Percentiles rank a stretch among this genome's conserved stretches.
Conservation (phyloP, 2,113 vertebrate species). For the Sceloporus undulatus region DNA sequence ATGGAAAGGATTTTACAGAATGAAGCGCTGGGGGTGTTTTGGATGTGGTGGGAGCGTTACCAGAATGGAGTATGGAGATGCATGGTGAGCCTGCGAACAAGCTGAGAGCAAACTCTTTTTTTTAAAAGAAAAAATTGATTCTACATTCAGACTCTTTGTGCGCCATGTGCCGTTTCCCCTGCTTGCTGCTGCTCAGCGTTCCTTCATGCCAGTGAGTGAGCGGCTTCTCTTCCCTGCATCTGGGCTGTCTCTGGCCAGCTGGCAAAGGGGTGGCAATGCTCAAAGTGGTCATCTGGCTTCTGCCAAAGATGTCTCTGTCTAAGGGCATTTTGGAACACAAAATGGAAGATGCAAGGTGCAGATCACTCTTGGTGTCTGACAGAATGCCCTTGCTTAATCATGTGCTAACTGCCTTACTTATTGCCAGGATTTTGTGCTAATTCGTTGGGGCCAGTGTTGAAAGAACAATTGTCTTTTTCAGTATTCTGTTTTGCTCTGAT, state of each 20-base stretch:
- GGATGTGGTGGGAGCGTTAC: neutral
- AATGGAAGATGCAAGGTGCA: neutral
- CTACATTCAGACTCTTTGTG: neutral
- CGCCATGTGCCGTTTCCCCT: neutral
- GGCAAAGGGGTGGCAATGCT: conserved; percentile 65
- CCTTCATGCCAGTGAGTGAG: conserved; percentile 58
- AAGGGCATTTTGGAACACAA: neutral
- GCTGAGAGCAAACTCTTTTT: neutral
- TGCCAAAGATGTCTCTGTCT: conserved; percentile 62
- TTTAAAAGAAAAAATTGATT: neutral
- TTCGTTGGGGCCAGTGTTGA: no score
- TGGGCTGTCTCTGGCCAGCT: conserved; percentile 67
- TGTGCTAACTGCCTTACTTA: no score
- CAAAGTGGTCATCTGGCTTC: conserved; percentile 53
- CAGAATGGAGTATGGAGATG: neutral
- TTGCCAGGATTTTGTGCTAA: no score
- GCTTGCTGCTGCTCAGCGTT: conserved; percentile 58
- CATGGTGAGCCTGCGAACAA: neutral
- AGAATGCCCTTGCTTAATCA: neutral
- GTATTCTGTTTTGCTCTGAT: no score
- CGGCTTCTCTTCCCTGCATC: conserved; percentile 69
- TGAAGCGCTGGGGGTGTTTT: conserved; percentile 7
- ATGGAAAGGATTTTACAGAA: neutral
- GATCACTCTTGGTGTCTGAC: neutral
- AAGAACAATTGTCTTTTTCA: no score